Conservation (phyloP, 2,113 vertebrate species). For the Otis tarda region DNA sequence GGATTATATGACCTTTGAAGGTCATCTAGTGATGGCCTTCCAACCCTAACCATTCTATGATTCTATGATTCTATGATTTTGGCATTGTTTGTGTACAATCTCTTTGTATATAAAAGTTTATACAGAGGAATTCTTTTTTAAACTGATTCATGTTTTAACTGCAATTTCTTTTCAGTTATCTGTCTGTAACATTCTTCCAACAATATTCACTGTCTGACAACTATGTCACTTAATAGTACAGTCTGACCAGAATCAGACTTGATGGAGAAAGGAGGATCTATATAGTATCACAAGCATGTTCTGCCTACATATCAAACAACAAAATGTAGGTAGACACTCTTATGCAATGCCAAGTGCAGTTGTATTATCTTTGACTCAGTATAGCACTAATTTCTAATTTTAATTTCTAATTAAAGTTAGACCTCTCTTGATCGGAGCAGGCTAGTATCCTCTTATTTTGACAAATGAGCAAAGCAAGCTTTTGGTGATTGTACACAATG, state of each 20-base stretch:
- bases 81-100: not conserved
- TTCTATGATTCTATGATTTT: not conserved
- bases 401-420: not conserved
- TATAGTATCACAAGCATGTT: not conserved
- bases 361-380: not conserved
- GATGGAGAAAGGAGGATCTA: not conserved
- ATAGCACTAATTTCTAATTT: not conserved
- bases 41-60: too few species aligned
- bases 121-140: not conserved
- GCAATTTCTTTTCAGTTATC: not conserved
- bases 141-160: not conserved
- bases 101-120: not conserved
- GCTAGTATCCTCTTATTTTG: not conserved
- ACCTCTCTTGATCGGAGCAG: not conserved
- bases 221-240: not conserved
- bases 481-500: not conserved
- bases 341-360: fast-evolving
- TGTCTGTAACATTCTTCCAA: not conserved
- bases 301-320: not conserved
- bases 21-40: too few species aligned
- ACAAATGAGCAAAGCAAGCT: not conserved
- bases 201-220: not conserved
- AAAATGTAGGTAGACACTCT: not conserved
- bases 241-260: not conserved
- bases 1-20: too few species aligned